phyloP scores from a whole-genome alignment of 2,888 invertebrate genomes.

The Meloe dianella region DNA sequence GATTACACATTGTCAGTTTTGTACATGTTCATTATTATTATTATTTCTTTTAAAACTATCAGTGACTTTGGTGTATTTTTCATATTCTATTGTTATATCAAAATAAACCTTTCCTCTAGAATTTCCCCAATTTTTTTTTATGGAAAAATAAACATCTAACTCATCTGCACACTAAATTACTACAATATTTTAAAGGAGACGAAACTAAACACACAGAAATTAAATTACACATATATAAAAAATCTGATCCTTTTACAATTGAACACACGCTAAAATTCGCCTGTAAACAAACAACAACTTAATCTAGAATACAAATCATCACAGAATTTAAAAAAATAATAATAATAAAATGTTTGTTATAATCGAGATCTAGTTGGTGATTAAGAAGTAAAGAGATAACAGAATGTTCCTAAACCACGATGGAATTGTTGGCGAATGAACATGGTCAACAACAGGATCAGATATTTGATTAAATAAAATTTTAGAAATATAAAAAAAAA shows the following conservation, averaged over 20 bases:
- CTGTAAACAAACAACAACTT: conserved; percentile 11
- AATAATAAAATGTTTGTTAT: conserved; percentile 11
- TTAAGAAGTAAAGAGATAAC: neutral
- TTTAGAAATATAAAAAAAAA: conserved; percentile 27
- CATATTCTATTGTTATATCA: conserved; percentile 26
- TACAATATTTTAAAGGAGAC: conserved; percentile 21
- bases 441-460: neutral
- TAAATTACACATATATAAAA: conserved; percentile 31
- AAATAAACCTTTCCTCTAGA: conserved; percentile 23
- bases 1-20: conserved; percentile 41
- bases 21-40: conserved; percentile 45
- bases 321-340: conserved; percentile 24
- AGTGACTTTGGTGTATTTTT: conserved; percentile 50
- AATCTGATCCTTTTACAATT: conserved; percentile 15
- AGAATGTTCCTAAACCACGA: neutral
- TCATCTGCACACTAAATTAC: conserved; percentile 37
- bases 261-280: conserved; percentile 14
- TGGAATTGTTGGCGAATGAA: neutral
- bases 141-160: conserved; percentile 35
- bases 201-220: conserved; percentile 1
- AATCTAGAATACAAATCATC: conserved; percentile 34
- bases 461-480: neutral
- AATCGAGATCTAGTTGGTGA: conserved; percentile 6
- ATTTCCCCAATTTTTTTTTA: conserved; percentile 16
- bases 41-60: conserved; percentile 40